Percentiles rank a stretch among this genome's conserved stretches.
phyloP scores from a whole-genome alignment of 2,797 vertebrate species.

The Rhadinocentrus ornatus region DNA sequence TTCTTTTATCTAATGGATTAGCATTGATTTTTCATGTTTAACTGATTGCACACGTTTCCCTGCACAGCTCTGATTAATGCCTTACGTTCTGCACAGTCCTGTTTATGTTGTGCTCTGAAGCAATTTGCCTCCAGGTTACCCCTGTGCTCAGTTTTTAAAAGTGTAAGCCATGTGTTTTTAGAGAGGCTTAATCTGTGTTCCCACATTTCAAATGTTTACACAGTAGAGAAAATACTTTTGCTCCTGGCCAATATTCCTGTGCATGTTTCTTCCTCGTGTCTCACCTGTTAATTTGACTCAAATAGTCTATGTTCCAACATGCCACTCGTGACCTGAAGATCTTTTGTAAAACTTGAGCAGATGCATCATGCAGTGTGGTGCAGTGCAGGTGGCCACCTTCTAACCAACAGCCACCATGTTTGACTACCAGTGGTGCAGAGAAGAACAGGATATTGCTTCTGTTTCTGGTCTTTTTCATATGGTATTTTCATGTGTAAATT shows the following conservation, averaged over 20 bases:
- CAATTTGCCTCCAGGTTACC: slow-evolving; percentile 49
- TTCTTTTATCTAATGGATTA: neutral
- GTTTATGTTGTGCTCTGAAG: slow-evolving; percentile 44
- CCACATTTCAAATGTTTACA: slow-evolving; percentile 74
- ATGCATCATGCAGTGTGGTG: slow-evolving; percentile 21
- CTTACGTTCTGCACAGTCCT: slow-evolving; percentile 6
- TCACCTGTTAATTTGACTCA: slow-evolving; percentile 64
- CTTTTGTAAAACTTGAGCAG: slow-evolving; percentile 51
- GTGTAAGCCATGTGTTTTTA: slow-evolving; percentile 53
- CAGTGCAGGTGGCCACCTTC: slow-evolving; percentile 16
- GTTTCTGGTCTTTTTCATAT: neutral
- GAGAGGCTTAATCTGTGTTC: slow-evolving; percentile 62
- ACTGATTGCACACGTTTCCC: neutral
- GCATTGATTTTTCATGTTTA: neutral
- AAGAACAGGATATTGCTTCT: neutral
- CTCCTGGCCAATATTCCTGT: slow-evolving; percentile 65
- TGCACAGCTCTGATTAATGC: slow-evolving; percentile 6
- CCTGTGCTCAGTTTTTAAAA: slow-evolving; percentile 41
- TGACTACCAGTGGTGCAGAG: neutral
- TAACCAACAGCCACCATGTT: slow-evolving; percentile 9
- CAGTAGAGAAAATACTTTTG: slow-evolving; percentile 66
- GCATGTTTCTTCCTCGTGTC: slow-evolving; percentile 57
- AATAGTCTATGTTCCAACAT: slow-evolving; percentile 72
- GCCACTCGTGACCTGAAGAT: slow-evolving; percentile 56
- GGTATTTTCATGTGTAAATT: too few relatives aligned